Percentiles rank a stretch among this genome's conserved stretches.
Conservation (phyloP, 2,113 vertebrate species). For the Chamaetylas fuelleborni region DNA sequence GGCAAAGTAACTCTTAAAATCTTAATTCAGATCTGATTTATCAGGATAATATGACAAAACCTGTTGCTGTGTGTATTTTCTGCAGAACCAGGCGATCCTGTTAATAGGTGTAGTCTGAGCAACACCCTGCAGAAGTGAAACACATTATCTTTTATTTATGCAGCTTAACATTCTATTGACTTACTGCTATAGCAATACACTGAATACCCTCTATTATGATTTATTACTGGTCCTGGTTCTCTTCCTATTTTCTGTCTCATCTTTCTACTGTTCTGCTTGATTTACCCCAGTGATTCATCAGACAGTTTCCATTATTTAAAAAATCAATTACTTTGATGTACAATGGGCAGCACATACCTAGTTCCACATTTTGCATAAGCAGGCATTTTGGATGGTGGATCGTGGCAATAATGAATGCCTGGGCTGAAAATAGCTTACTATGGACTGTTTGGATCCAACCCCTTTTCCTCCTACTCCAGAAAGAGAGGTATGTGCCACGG, state of each 20-base stretch:
- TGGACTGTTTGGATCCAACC: accelerated
- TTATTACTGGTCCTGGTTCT: background rate
- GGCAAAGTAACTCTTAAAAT: background rate
- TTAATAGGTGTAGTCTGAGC: background rate
- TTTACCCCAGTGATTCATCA: conserved; percentile 10
- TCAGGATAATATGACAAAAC: background rate
- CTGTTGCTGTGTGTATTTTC: conserved; percentile 22
- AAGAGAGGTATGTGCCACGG: background rate
- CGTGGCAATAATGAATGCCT: background rate
- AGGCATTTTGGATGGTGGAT: background rate
- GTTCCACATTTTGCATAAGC: background rate
- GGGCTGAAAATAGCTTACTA: conserved; percentile 2
- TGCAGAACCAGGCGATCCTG: background rate
- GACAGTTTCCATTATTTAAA: conserved; percentile 18
- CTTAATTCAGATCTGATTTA: background rate
- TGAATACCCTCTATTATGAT: background rate
- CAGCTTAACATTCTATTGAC: background rate
- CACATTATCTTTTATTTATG: conserved; percentile 38
- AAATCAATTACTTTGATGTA: conserved; percentile 32
- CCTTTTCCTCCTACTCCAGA: background rate
- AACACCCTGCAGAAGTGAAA: conserved; percentile 26
- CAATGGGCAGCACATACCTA: background rate
- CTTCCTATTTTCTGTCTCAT: background rate
- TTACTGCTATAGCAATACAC: background rate
- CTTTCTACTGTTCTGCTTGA: conserved; percentile 15